Evolutionary conservation across 2,888 invertebrate species (phyloP).

Genomic region (Apocheima hispidaria): DNA sequence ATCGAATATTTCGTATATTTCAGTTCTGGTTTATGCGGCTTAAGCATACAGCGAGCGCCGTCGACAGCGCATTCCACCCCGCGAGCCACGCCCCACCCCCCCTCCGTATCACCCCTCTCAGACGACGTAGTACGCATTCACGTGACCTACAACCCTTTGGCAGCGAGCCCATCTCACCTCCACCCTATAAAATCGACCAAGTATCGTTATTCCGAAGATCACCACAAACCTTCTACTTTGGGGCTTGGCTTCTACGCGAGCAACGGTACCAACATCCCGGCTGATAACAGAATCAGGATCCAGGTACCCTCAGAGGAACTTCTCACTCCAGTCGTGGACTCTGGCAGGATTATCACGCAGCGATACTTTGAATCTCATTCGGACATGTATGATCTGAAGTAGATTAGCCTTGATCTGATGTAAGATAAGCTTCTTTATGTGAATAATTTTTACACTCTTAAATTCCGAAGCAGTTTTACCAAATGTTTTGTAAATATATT

Average conservation of each 20-base stretch:
- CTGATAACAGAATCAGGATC: conserved; percentile 91
- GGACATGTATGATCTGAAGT: conserved; percentile 77
- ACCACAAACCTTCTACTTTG: conserved; percentile 75
- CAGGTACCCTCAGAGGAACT: conserved; percentile 90
- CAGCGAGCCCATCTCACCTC: conserved; percentile 84
- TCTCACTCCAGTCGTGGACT: conserved; percentile 87
- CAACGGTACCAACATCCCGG: conserved; percentile 83
- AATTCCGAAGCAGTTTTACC: conserved; percentile 31
- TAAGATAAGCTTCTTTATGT: too few relatives aligned
- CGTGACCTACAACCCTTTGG: conserved; percentile 89
- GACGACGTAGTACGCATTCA: conserved; percentile 92
- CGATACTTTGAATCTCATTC: conserved; percentile 74
- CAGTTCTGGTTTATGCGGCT: conserved; percentile 80
- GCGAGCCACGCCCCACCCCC: conserved; percentile 87
- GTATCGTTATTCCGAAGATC: conserved; percentile 71
- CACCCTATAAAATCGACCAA: conserved; percentile 80
- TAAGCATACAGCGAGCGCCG: conserved; percentile 83
- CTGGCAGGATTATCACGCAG: conserved; percentile 81
- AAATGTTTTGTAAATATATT: conserved; percentile 23
- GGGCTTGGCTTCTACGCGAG: conserved; percentile 81
- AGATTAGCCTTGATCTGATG: conserved; percentile 34
- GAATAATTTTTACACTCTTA: background rate
- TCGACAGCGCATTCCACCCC: conserved; percentile 88
- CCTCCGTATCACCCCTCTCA: conserved; percentile 87
- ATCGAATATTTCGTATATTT: background rate